Evolutionary conservation across 2,113 vertebrate species (phyloP).

Genomic region (Mola mola): DNA sequence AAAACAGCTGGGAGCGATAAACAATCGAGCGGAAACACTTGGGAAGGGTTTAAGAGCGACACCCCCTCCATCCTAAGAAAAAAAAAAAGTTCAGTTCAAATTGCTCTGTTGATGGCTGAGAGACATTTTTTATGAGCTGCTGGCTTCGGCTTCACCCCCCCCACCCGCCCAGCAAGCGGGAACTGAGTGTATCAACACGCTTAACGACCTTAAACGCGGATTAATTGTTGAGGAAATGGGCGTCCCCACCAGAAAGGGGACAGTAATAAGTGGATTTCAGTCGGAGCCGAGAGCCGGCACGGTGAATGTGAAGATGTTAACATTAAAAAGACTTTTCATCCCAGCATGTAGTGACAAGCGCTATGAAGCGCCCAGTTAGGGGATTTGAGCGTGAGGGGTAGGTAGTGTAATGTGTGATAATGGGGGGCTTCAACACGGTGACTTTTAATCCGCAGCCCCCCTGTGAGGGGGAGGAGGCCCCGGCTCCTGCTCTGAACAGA

Average conservation of each 20-base stretch:
- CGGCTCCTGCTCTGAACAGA: conserved; percentile 62
- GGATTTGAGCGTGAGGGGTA: conserved; percentile 54
- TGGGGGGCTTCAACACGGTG: conserved; percentile 64
- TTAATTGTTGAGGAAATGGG: conserved; percentile 73
- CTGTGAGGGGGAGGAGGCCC: conserved; percentile 54
- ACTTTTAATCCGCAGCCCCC: conserved; percentile 70
- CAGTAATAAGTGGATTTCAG: conserved; percentile 54
- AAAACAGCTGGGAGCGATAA: conserved; percentile 68
- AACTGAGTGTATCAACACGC: conserved; percentile 68
- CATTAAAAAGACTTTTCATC: conserved; percentile 63
- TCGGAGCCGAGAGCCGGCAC: conserved; percentile 32
- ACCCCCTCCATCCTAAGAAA: too few relatives aligned
- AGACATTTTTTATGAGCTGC: conserved; percentile 71
- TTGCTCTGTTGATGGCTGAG: conserved; percentile 68
- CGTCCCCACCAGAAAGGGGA: conserved; percentile 41
- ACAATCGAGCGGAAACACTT: conserved; percentile 34
- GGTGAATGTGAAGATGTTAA: conserved; percentile 52
- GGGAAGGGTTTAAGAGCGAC: conserved; percentile 44
- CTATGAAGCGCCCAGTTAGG: conserved; percentile 46
- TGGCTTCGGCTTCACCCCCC: conserved; percentile 37
- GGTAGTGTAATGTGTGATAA: conserved; percentile 67
- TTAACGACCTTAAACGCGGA: conserved; percentile 70
- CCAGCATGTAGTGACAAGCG: conserved; percentile 53
- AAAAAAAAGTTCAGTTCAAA: conserved; percentile 56
- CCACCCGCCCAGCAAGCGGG: conserved; percentile 45